Percentiles rank a stretch among this genome's conserved stretches.
phyloP scores from a whole-genome alignment of 2,113 vertebrate genomes.

The Anhinga rufa region DNA sequence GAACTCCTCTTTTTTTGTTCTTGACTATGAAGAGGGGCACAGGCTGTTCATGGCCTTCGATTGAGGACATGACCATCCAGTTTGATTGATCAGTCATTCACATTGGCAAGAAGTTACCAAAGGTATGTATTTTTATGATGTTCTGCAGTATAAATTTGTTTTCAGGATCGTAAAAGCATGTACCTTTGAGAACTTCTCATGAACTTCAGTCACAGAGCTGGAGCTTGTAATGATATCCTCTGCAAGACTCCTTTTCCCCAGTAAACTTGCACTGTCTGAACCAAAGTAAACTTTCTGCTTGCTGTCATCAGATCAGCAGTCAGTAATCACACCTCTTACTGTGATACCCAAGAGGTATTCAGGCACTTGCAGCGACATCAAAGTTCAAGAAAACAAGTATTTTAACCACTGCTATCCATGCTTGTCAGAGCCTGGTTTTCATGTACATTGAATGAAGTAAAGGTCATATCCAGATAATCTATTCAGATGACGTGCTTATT shows the following conservation, averaged over 20 bases:
- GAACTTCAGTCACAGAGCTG: not conserved
- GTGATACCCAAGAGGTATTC: not conserved
- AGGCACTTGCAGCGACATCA: not conserved
- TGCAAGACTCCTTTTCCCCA: not conserved
- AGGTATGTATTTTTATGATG: not conserved
- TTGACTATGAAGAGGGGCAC: not conserved
- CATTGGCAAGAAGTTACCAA: not conserved
- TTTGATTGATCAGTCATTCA: not conserved
- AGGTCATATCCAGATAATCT: not conserved
- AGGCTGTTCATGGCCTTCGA: not conserved
- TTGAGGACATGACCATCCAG: not conserved
- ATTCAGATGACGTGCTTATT: not conserved
- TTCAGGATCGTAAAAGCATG: not conserved
- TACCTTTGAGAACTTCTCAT: not conserved
- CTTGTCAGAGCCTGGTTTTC: not conserved
- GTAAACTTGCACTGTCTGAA: not conserved
- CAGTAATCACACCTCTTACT: not conserved
- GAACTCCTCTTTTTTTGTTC: not conserved
- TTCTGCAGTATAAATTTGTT: not conserved
- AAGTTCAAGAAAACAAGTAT: not conserved
- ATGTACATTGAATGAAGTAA: not conserved
- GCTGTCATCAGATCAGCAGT: not conserved
- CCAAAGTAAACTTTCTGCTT: not conserved
- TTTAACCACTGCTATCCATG: not conserved
- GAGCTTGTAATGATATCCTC: not conserved